phyloP scores from a whole-genome alignment of 1,140 invertebrate genomes.

The Ylistrum balloti region DNA sequence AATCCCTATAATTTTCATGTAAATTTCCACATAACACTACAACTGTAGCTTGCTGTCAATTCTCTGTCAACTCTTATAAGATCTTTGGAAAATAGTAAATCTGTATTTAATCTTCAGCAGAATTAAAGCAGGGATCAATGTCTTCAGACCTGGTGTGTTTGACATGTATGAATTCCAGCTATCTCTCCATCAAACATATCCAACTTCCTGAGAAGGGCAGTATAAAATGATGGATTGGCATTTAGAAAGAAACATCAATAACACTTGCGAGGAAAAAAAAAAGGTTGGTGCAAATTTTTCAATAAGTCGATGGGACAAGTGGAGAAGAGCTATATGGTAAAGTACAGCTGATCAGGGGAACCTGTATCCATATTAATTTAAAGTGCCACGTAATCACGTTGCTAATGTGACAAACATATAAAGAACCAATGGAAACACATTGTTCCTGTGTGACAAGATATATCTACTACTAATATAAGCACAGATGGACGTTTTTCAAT shows the following conservation, averaged over 20 bases:
- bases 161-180: not conserved
- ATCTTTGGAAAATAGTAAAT: not conserved
- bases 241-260: not conserved
- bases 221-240: slow-evolving; percentile 7
- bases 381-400: too few relatives aligned
- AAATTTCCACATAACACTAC: not conserved
- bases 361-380: not conserved
- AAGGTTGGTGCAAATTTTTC: not conserved
- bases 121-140: slow-evolving; percentile 20
- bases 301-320: not conserved
- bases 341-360: not conserved
- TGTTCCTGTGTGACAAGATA: too few relatives aligned
- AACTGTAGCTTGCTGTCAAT: not conserved
- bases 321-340: not conserved
- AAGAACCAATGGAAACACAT: too few relatives aligned
- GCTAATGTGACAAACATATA: too few relatives aligned
- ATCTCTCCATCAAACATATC: not conserved
- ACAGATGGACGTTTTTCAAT: too few relatives aligned
- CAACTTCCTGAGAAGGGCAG: not conserved
- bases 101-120: not conserved
- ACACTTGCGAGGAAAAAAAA: not conserved
- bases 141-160: not conserved
- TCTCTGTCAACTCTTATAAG: not conserved
- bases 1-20: not conserved
- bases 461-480: too few relatives aligned